phyloP scores from a whole-genome alignment of 2,797 vertebrate genomes.

The Gymnodraco acuticeps region DNA sequence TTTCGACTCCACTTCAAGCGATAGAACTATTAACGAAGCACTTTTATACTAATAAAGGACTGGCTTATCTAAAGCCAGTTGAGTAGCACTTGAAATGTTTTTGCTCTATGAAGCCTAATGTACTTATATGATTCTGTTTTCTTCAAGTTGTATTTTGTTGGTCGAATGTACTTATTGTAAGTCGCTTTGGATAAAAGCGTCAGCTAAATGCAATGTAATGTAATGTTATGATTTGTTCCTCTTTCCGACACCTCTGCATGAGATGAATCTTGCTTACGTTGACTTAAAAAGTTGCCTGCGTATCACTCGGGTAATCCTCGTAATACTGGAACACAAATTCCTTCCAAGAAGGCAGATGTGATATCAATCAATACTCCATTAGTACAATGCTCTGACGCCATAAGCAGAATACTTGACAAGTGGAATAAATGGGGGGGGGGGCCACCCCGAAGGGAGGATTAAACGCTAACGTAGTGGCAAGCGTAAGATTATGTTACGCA shows the following conservation, averaged over 20 bases:
- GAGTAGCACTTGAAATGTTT: too few relatives aligned
- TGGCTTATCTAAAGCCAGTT: too few relatives aligned
- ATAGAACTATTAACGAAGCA: too few relatives aligned
- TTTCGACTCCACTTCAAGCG: too few relatives aligned
- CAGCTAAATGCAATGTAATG: too few relatives aligned
- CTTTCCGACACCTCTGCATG: constrained; percentile 18
- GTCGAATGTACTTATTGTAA: too few relatives aligned
- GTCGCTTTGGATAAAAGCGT: too few relatives aligned
- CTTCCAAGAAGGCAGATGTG: constrained; percentile 22
- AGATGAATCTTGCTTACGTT: constrained; percentile 14
- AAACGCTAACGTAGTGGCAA: constrained; percentile 38
- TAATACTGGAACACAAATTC: constrained; percentile 35
- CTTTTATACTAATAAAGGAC: too few relatives aligned
- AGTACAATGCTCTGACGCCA: constrained; percentile 22
- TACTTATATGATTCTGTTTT: too few relatives aligned
- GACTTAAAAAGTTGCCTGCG: constrained; percentile 9
- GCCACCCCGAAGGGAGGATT: constrained; percentile 24
- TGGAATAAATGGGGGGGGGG: constrained; percentile 30
- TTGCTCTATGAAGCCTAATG: too few relatives aligned
- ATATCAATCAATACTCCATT: constrained; percentile 36
- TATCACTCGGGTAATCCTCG: constrained; percentile 23
- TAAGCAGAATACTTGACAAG: constrained; percentile 14
- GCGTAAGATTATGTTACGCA: constrained; percentile 21
- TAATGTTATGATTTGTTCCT: constrained; percentile 34
- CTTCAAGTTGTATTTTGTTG: too few relatives aligned